These are phyloP conservation scores for Hippocampus guttulatus DNA, from an alignment of 2,113 vertebrate genomes.

Conservation along the genomic window DNA sequence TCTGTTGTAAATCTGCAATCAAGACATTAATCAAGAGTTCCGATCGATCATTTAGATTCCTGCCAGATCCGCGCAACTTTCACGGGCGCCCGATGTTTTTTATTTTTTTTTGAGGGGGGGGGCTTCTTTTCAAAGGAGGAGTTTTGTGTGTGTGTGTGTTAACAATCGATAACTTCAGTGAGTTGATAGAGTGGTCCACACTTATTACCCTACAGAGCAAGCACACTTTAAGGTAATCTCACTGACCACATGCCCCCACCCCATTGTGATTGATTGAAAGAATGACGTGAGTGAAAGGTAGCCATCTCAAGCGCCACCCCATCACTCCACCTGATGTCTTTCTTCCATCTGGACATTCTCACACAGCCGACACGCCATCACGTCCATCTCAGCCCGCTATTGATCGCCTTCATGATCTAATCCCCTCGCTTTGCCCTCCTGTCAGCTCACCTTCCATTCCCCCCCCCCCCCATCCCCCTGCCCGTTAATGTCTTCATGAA, in stretches of 20 bases:
- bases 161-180: conserved; percentile 25
- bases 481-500: conserved; percentile 58
- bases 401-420: conserved; percentile 61
- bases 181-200: conserved; percentile 32
- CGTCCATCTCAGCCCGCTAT: conserved; percentile 44
- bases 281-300: conserved; percentile 14
- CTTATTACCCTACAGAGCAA: conserved; percentile 35
- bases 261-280: not conserved
- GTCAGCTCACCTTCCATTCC: conserved; percentile 36
- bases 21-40: conserved; percentile 43
- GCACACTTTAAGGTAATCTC: conserved; percentile 34
- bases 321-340: conserved; percentile 38
- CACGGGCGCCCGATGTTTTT: conserved; percentile 19
- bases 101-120: conserved; percentile 3
- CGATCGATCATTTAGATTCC: conserved; percentile 44
- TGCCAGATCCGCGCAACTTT: conserved; percentile 14
- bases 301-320: conserved; percentile 27
- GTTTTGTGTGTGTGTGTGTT: conserved; percentile 2
- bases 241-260: conserved; percentile 11
- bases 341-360: conserved; percentile 16
- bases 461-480: conserved; percentile 23
- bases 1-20: conserved; percentile 40
- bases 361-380: conserved; percentile 28
- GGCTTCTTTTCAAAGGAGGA: conserved; percentile 11
- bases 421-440: conserved; percentile 39